Base-by-base conservation (phyloP, 2,888 invertebrate species). In the Conomelus anceps region DNA sequence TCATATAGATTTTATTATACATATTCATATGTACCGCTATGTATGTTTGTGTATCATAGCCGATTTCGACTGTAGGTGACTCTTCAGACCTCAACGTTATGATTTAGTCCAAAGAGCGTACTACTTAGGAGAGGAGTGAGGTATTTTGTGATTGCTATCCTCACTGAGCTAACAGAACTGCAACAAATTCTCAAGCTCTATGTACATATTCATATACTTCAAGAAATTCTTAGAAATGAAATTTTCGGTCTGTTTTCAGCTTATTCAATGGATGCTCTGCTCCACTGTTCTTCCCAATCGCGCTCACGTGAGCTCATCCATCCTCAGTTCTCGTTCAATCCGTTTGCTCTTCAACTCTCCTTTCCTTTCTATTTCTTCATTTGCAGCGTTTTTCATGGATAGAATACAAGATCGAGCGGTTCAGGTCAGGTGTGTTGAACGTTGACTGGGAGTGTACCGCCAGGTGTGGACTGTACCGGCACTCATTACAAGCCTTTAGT, bases 401-500 rank as follows among this genome's bases (percentile, higher is more conserved):
- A 41, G 41, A 41, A 41, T 41, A 41, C 20, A n/a, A 63, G 63
- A 63, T 63, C 1, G n/a, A 63, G 63, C 63, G 63, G 63, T 63
- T n/a, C 63, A 85, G 85, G 23, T 24, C 85, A 23, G 85, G 85
- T 20, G 85, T 85, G 85, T 22, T 85, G 24, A 22, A 22, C 24
- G 24, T 86, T 86, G 86, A 7, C n/a, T 86, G 86, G 22, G 86
- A 86, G 24, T 86, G 24, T 86, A 86, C 86, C 86, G 29, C 23
- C n/a, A n/a, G 7, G 24, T n/a, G 24, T 20, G 24, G 86, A 86
- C 86, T 86, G 86, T 86, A 86, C 86, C 86, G 23, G 86, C 22
- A 29, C 86, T 86, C 86, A 86, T 86, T 86, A 86, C 86, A 86
- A 26, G 86, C 85, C 23, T n/a, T n/a, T n/a, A n/a, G n/a, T n/a